Conservation (phyloP, 2,888 invertebrate species). For the Philaethria dido region DNA sequence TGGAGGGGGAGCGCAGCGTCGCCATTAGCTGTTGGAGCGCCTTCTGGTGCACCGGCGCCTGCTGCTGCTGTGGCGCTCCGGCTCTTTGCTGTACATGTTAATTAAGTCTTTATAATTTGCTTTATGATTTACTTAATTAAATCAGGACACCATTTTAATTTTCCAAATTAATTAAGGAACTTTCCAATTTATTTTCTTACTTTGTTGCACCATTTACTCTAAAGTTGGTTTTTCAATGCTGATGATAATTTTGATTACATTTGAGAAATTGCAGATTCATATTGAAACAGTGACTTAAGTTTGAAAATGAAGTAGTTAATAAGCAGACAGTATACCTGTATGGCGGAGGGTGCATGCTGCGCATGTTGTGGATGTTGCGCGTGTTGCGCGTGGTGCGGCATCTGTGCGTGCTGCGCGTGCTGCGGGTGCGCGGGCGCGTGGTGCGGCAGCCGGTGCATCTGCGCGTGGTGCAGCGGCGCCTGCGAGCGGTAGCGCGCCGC, state of each 20-base stretch:
- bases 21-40: conserved; percentile 94
- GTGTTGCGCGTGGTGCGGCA: conserved; percentile 29
- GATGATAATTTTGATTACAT: too few relatives aligned
- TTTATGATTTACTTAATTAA: too few relatives aligned
- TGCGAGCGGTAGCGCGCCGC: conserved; percentile 52
- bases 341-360: conserved; percentile 63
- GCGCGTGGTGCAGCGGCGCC: conserved; percentile 79
- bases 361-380: conserved; percentile 45
- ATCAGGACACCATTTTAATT: too few relatives aligned
- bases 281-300: too few relatives aligned
- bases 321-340: conserved; percentile 22
- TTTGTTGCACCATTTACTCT: too few relatives aligned
- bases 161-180: too few relatives aligned
- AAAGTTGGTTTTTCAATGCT: too few relatives aligned
- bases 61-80: conserved; percentile 67
- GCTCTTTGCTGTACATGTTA: conserved; percentile 54
- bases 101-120: too few relatives aligned
- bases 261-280: too few relatives aligned
- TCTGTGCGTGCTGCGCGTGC: conserved; percentile 53
- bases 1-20: conserved; percentile 94
- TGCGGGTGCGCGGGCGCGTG: conserved; percentile 57
- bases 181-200: too few relatives aligned
- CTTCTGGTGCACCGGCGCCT: conserved; percentile 79
- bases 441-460: conserved; percentile 84
- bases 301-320: not conserved